Conservation (phyloP, 2,888 invertebrate species). For the Allygus modestus region DNA sequence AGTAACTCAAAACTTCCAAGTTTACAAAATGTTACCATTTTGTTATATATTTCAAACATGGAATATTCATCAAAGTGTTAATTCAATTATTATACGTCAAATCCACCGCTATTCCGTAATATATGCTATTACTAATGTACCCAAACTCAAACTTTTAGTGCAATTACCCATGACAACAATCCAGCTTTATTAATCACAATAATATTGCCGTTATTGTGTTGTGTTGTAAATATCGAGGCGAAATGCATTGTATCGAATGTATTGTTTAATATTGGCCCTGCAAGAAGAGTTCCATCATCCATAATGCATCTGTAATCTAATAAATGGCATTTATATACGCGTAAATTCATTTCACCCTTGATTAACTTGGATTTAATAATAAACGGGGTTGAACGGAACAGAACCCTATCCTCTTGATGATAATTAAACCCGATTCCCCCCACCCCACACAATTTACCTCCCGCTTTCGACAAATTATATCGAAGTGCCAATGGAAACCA, state of each 20-base stretch:
- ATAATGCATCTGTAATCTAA: slow-evolving; percentile 59
- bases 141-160: neutral
- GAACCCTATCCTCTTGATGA: slow-evolving; percentile 51
- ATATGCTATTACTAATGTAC: neutral
- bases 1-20: too few relatives aligned
- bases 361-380: slow-evolving; percentile 59
- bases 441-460: slow-evolving; percentile 23
- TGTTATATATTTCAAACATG: too few relatives aligned
- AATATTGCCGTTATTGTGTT: slow-evolving; percentile 5
- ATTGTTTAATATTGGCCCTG: slow-evolving; percentile 10
- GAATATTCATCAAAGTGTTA: too few relatives aligned
- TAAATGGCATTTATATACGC: slow-evolving; percentile 58
- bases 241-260: slow-evolving; percentile 11
- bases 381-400: slow-evolving; percentile 49
- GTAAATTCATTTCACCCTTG: slow-evolving; percentile 56
- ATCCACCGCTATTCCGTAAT: neutral
- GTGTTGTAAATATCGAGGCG: slow-evolving; percentile 15
- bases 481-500: slow-evolving; percentile 28
- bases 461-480: slow-evolving; percentile 30
- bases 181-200: slow-evolving; percentile 12
- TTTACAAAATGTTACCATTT: too few relatives aligned
- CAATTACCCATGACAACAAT: neutral
- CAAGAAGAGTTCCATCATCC: slow-evolving; percentile 29
- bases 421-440: slow-evolving; percentile 48
- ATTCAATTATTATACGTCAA: too few relatives aligned